Base-by-base conservation (phyloP, 2,113 vertebrate species). In the Microtus ochrogaster region DNA sequence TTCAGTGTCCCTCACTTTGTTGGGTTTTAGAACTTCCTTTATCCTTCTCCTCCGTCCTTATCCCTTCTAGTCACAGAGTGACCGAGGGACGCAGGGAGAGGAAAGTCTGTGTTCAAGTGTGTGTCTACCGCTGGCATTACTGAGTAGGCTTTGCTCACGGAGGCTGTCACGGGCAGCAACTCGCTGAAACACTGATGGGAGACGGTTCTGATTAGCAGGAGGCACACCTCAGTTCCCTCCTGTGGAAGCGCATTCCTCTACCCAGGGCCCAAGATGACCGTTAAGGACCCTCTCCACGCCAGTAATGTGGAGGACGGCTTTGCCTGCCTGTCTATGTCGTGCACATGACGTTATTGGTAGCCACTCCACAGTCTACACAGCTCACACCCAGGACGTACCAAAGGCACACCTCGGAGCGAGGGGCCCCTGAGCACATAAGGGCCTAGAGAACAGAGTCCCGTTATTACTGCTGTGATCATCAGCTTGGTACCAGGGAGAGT, bases 361-460 rank as follows among this genome's bases (percentile, higher is more conserved):
- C 7, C 7, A 30, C 47, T 14, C 4, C 30, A 36, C 30, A 28
- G 77, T 10, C 63, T 44, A 89, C 11, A 1, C 0, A 0, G 22
- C n/a, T 22, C 30, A 14, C 4, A 1, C 41, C 81, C 30, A 21
- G 13, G 47, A 7, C 3, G 0, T 1, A n/a, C n/a, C 28, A 10
- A 28, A 66, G 19, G 63, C 5, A 4, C 0, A 26, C 78, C 49
- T 24, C 12, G 0, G 22, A n/a, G 13, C 2, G 7, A 12, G 7
- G 10, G 22, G 47, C 39, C 3, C 8, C 1, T 2, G 2, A 24
- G 3, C 2, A 0, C 0, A 0, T 1, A n/a, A 52, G 9, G n/a
- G 24, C 17, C 33, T 7, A 49, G n/a, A 44, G 30, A 49, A n/a
- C 11, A n/a, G 10, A 8, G 7, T 2, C 5, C 4, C 1, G 0